phyloP scores from a whole-genome alignment of 30 jellyfish, hydroid and myxozoan genomes.

The Hydractinia symbiolongicarpus region DNA sequence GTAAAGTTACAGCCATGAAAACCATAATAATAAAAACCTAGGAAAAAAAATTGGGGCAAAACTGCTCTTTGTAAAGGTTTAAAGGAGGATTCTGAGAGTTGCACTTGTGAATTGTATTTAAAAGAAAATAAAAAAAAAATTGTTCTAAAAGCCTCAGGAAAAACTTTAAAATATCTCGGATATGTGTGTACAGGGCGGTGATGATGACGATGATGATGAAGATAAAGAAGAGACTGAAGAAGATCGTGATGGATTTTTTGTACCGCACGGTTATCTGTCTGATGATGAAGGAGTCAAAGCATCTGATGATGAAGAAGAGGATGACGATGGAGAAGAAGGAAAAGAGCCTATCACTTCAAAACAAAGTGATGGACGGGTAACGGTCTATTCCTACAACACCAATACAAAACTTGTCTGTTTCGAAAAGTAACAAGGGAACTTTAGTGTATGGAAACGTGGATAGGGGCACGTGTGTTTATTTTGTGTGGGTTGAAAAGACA shows the following conservation, averaged over 20 bases:
- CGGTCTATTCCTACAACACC: background rate
- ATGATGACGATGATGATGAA: constrained; percentile 91
- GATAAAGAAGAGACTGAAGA: constrained; percentile 89
- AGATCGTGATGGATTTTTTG: constrained; percentile 94
- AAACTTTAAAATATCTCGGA: no score
- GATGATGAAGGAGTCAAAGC: constrained; percentile 94
- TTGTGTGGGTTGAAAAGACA: background rate
- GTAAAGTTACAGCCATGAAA: no score
- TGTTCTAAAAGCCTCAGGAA: no score
- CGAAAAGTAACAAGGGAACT: background rate
- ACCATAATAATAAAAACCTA: no score
- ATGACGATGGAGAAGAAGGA: constrained; percentile 46
- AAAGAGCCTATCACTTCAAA: constrained; percentile 42
- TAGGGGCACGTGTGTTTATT: background rate
- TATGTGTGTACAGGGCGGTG: background rate
- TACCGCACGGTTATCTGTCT: constrained; percentile 99
- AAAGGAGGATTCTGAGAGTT: no score
- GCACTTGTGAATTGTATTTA: no score
- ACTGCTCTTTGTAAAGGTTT: no score
- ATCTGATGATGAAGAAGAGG: constrained; percentile 63
- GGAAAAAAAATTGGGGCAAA: no score
- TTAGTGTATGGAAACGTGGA: background rate
- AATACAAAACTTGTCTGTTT: background rate
- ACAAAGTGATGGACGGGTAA: constrained; percentile 13
- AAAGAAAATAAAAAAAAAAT: no score